These are phyloP conservation scores for Nebria salina DNA, from an alignment of 2,888 invertebrate genomes.

Conservation along the genomic window DNA sequence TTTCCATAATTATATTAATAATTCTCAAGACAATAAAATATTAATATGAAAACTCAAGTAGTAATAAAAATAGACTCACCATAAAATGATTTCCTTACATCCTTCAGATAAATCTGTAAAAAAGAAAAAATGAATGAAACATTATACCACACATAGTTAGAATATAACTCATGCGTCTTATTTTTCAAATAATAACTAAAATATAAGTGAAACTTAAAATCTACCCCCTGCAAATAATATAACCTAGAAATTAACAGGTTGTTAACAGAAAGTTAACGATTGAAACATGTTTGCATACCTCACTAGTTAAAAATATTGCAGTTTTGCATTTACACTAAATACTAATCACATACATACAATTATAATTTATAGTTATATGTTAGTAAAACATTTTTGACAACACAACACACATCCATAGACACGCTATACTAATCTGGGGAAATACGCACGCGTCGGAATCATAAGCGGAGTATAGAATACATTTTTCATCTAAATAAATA, in stretches of 20 bases:
- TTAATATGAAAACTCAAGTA: no score
- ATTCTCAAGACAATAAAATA: no score
- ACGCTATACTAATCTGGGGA: neutral
- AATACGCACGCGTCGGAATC: neutral
- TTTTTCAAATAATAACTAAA: neutral
- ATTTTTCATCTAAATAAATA: neutral
- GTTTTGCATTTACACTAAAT: neutral
- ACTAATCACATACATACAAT: neutral
- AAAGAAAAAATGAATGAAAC: neutral
- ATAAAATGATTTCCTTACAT: neutral
- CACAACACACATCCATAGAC: neutral
- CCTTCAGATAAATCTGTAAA: neutral
- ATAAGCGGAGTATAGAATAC: neutral
- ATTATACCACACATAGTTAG: neutral
- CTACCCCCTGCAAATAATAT: slow-evolving; percentile 32
- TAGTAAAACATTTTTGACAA: neutral
- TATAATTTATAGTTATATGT: neutral
- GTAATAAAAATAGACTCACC: neutral
- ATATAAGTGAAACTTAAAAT: slow-evolving; percentile 3
- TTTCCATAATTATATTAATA: neutral
- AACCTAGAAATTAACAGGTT: slow-evolving; percentile 38
- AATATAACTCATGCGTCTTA: neutral
- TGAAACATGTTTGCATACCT: neutral
- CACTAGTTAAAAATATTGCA: neutral
- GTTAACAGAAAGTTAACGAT: slow-evolving; percentile 15